phyloP scores from a whole-genome alignment of 2,888 invertebrate genomes.

The Amiota minor region DNA sequence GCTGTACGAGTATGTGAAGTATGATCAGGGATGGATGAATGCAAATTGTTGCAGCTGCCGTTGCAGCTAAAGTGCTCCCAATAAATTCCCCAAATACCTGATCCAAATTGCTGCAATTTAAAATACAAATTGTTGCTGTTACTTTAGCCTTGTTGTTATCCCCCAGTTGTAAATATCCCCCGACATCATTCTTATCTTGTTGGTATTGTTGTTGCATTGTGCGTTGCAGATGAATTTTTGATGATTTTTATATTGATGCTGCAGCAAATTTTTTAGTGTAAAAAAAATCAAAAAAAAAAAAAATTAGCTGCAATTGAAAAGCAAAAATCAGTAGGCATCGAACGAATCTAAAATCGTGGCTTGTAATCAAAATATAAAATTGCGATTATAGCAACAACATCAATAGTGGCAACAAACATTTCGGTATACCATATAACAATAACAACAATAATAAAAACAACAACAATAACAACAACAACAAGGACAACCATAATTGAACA shows the following conservation, averaged over 20 bases:
- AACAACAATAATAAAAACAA: not conserved
- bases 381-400: too few species aligned
- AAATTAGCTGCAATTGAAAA: not conserved
- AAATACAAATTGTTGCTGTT: conserved; percentile 62
- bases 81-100: conserved; percentile 31
- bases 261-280: not conserved
- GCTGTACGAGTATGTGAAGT: not conserved
- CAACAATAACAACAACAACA: not conserved
- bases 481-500: conserved; percentile 49
- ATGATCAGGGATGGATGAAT: not conserved
- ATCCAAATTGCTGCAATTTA: conserved; percentile 54
- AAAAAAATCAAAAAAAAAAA: not conserved
- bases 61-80: conserved; percentile 22
- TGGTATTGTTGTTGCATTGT: conserved; percentile 21
- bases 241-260: conserved; percentile 5
- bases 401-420: conserved; percentile 4
- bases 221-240: conserved; percentile 4
- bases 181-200: conserved; percentile 30
- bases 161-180: conserved; percentile 25
- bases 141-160: conserved; percentile 34
- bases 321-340: not conserved
- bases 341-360: not conserved
- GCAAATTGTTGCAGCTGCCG: not conserved
- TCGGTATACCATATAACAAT: not conserved
- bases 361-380: not conserved